These are phyloP conservation scores for Lamellibrachia satsuma DNA, from an alignment of 2,888 invertebrate species.

Conservation along the genomic window DNA sequence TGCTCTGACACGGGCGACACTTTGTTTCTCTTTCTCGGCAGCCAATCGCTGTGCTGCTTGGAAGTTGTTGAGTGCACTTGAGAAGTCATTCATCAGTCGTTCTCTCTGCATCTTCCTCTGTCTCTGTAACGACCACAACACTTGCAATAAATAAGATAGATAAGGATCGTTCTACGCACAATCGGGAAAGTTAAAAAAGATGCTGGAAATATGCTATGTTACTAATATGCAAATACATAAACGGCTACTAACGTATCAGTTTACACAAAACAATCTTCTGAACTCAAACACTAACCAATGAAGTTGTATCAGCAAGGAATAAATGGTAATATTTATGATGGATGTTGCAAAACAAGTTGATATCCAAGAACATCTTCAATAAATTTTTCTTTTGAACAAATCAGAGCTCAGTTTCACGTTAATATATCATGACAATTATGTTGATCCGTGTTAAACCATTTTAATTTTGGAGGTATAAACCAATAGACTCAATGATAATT, in stretches of 20 bases:
- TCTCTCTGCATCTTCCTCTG: constrained; percentile 88
- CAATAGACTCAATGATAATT: not conserved
- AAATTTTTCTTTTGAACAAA: too few species aligned
- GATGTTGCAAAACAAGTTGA: too few species aligned
- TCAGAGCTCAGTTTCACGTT: too few species aligned
- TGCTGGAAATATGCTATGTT: not conserved
- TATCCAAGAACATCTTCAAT: too few species aligned
- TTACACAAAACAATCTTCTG: not conserved
- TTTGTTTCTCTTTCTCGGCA: constrained; percentile 89
- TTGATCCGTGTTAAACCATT: not conserved
- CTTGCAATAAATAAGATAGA: not conserved
- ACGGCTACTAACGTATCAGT: not conserved
- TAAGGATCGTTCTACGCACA: not conserved
- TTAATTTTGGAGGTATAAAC: not conserved
- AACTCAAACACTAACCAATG: not conserved
- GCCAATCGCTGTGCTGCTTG: constrained; percentile 83
- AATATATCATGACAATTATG: too few species aligned
- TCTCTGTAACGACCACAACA: constrained; percentile 68
- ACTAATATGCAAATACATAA: not conserved
- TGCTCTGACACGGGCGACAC: constrained; percentile 73
- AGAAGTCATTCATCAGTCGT: constrained; percentile 90
- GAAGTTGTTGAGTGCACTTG: constrained; percentile 86
- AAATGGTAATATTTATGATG: too few species aligned
- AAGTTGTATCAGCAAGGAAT: not conserved
- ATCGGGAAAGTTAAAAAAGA: not conserved